Percentiles rank a stretch among this genome's conserved stretches.
Evolutionary conservation across 1,140 invertebrate genomes (phyloP).

Genomic region (Marisa cornuarietis): DNA sequence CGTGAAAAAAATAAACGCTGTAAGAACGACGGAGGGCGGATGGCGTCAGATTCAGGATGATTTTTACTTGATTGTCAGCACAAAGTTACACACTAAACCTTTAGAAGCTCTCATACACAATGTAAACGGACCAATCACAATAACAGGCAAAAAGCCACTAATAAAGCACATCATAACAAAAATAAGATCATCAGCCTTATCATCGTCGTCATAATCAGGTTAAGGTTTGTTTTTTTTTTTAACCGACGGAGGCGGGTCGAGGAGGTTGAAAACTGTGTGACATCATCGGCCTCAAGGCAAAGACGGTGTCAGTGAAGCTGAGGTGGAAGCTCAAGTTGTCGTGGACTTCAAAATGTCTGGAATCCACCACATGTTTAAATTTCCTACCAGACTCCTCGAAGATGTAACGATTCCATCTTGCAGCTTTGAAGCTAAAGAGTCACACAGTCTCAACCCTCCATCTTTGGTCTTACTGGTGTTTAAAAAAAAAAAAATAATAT

Average conservation of each 20-base stretch:
- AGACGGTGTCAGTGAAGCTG: background rate
- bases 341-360: too few species aligned
- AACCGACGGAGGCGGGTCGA: background rate
- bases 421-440: too few species aligned
- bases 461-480: too few species aligned
- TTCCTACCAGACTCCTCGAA: too few species aligned
- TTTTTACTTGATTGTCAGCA: constrained; percentile 22
- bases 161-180: constrained; percentile 19
- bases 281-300: background rate
- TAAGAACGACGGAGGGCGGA: background rate
- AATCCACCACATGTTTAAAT: too few species aligned
- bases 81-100: constrained; percentile 4
- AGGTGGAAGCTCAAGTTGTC: background rate
- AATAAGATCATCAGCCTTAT: constrained; percentile 1
- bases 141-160: constrained; percentile 2
- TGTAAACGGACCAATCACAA: constrained; percentile 14
- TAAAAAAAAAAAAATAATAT: too few species aligned
- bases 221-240: background rate
- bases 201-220: background rate
- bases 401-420: too few species aligned
- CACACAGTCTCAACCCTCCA: too few species aligned
- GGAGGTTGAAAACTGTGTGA: background rate
- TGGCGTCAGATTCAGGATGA: constrained; percentile 11
- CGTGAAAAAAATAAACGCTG: background rate
- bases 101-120: constrained; percentile 10